These are phyloP conservation scores for Haliclona indistincta DNA, from an alignment of 37 sponge, comb jelly and placozoan genomes.

Conservation along the genomic window DNA sequence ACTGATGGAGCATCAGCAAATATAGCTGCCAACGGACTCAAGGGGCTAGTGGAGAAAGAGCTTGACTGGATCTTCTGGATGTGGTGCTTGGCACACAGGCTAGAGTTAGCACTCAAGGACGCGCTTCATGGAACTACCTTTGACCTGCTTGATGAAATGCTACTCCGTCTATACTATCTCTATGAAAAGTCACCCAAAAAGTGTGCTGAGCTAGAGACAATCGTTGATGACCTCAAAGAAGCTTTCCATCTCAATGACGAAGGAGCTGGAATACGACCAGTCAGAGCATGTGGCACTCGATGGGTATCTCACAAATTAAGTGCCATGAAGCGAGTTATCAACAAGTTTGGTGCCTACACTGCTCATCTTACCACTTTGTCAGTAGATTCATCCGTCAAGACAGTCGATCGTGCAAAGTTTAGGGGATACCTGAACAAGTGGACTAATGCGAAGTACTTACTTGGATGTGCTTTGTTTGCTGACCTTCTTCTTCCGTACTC, in stretches of 20 bases:
- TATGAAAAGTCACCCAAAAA: conserved; percentile 71
- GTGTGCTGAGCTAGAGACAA: conserved; percentile 53
- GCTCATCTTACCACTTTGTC: conserved; percentile 41
- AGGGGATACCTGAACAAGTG: conserved; percentile 48
- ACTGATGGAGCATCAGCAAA: conserved; percentile 77
- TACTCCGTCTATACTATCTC: conserved; percentile 51
- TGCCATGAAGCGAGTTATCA: conserved; percentile 49
- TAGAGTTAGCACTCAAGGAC: conserved; percentile 66
- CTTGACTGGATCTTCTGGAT: conserved; percentile 75
- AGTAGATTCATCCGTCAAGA: conserved; percentile 46
- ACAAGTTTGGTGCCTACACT: conserved; percentile 67
- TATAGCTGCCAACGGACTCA: conserved; percentile 42
- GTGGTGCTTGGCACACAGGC: conserved; percentile 75
- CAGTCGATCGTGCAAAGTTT: conserved; percentile 58
- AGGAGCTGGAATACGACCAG: conserved; percentile 12
- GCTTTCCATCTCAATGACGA: conserved; percentile 45
- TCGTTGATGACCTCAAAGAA: conserved; percentile 46
- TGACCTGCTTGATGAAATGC: conserved; percentile 70
- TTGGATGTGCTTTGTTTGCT: conserved; percentile 73
- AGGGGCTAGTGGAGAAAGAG: conserved; percentile 59
- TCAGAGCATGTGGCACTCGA: conserved; percentile 16
- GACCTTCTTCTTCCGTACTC: conserved; percentile 48
- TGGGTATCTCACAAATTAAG: conserved; percentile 35
- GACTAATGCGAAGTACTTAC: conserved; percentile 64
- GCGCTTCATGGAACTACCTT: conserved; percentile 59